Evolutionary conservation across 2,888 invertebrate genomes (phyloP).

Genomic region (Achlya flavicornis): DNA sequence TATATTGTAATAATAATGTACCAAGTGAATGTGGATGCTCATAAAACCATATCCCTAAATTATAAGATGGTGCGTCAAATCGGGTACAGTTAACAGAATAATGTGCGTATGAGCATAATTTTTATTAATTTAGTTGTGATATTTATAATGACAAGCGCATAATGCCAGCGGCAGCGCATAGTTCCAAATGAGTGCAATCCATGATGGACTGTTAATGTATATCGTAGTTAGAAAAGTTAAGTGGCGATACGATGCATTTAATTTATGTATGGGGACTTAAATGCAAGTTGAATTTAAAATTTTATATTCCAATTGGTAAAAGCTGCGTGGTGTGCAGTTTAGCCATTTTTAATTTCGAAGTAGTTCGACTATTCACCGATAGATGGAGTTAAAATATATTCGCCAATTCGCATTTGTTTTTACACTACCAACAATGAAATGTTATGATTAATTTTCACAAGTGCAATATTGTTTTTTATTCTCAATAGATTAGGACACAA

Average conservation of each 20-base stretch:
- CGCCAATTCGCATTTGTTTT: neutral
- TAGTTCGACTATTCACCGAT: neutral
- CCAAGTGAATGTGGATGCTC: constrained; percentile 58
- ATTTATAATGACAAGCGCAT: constrained; percentile 56
- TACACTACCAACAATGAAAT: neutral
- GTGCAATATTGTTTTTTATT: constrained; percentile 2
- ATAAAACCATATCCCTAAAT: constrained; percentile 73
- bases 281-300: constrained; percentile 55
- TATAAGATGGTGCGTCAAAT: constrained; percentile 67
- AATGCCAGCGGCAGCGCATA: constrained; percentile 48
- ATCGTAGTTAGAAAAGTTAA: constrained; percentile 79
- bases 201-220: constrained; percentile 70
- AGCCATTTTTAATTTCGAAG: neutral
- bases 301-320: constrained; percentile 21
- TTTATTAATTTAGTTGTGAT: constrained; percentile 75
- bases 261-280: constrained; percentile 61
- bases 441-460: neutral
- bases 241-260: constrained; percentile 77
- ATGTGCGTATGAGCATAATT: constrained; percentile 66
- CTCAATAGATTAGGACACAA: neutral
- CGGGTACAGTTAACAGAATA: constrained; percentile 55
- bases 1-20: constrained; percentile 9
- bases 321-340: neutral
- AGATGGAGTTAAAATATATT: neutral
- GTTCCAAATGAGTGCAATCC: constrained; percentile 75